These are phyloP conservation scores for Manis javanica DNA, from an alignment of 2,797 vertebrate genomes.

Conservation along the genomic window DNA sequence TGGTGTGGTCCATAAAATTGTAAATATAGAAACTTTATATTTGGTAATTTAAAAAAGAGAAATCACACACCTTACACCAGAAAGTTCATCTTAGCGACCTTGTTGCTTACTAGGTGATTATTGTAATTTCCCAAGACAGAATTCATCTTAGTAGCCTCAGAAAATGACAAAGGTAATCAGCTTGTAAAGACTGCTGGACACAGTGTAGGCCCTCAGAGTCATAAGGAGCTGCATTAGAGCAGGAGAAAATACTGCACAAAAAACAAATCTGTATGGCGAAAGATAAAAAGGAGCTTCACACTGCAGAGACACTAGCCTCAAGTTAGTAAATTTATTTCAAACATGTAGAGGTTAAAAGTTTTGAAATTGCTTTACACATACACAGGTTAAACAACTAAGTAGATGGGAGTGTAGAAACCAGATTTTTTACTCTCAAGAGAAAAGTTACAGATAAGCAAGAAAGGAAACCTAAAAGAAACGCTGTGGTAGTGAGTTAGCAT, in stretches of 20 bases:
- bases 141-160: constrained; percentile 34
- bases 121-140: neutral
- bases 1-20: neutral
- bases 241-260: neutral
- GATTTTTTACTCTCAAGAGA: neutral
- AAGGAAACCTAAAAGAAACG: neutral
- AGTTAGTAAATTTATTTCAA: neutral
- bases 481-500: neutral
- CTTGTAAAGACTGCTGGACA: constrained; percentile 2
- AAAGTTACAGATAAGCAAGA: neutral
- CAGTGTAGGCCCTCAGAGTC: neutral
- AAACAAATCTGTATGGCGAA: neutral
- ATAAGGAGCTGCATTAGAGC: neutral
- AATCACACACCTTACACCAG: neutral
- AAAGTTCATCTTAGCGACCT: constrained; percentile 14
- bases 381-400: neutral
- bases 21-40: neutral
- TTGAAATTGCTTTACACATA: neutral
- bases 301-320: neutral
- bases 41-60: constrained; percentile 14
- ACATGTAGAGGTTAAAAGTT: neutral
- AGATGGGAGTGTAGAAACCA: neutral
- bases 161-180: constrained; percentile 36
- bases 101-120: neutral
- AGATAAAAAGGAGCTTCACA: neutral